Evolutionary conservation across 2,797 vertebrate genomes (phyloP).

Genomic region (Coccyzus lansbergi): DNA sequence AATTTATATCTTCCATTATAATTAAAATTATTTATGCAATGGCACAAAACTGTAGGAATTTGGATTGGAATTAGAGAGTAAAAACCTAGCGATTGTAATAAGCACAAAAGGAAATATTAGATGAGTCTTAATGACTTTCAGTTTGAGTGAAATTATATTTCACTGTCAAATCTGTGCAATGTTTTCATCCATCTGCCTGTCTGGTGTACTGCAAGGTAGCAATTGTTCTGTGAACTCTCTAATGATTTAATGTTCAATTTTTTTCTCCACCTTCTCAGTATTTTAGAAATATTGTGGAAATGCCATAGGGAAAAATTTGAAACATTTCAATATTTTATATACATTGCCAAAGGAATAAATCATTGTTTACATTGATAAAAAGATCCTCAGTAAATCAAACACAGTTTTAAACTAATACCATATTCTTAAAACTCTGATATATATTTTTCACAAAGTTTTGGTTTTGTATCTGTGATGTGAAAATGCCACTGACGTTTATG

Average conservation of each 20-base stretch:
- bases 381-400: not conserved
- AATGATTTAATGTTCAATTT: not conserved
- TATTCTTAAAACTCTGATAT: not conserved
- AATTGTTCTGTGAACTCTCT: not conserved
- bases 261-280: not conserved
- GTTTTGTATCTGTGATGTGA: not conserved
- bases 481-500: not conserved
- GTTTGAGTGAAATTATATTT: constrained; percentile 27
- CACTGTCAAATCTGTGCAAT: not conserved
- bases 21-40: not conserved
- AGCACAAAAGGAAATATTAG: constrained; percentile 20
- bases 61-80: not conserved
- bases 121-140: constrained; percentile 19
- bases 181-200: constrained; percentile 48
- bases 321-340: not conserved
- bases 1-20: not conserved
- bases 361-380: not conserved
- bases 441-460: not conserved
- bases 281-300: not conserved
- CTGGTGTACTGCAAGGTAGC: not conserved
- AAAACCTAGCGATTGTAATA: not conserved
- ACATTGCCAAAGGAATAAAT: not conserved
- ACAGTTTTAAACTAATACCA: not conserved
- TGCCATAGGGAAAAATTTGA: not conserved
- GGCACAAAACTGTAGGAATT: not conserved